Percentiles rank a stretch among this genome's conserved stretches.
phyloP scores from a whole-genome alignment of 2,888 invertebrate genomes.

The Oligia fasciuncula region DNA sequence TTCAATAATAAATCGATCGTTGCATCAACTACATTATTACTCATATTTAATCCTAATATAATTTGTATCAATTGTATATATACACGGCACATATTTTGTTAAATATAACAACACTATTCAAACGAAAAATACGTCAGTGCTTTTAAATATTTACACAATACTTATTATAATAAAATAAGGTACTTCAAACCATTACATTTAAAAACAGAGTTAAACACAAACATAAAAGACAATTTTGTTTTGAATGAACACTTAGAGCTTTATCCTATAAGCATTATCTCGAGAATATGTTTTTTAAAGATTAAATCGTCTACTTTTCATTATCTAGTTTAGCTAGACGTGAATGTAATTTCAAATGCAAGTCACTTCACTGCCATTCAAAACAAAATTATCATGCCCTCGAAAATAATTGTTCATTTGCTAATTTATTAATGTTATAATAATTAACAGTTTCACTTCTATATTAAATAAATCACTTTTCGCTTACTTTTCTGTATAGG shows the following conservation, averaged over 20 bases:
- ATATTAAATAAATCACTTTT: conserved; percentile 73
- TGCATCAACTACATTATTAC: conserved; percentile 69
- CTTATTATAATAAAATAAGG: conserved; percentile 82
- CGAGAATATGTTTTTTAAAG: conserved; percentile 31
- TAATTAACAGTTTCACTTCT: conserved; percentile 67
- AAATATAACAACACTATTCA: conserved; percentile 78
- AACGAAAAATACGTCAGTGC: conserved; percentile 81
- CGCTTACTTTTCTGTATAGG: conserved; percentile 66
- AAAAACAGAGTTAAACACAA: conserved; percentile 60
- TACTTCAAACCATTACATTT: conserved; percentile 77
- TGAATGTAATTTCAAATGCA: conserved; percentile 51
- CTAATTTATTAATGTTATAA: conserved; percentile 59
- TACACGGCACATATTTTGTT: conserved; percentile 88
- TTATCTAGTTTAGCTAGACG: conserved; percentile 59
- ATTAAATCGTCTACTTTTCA: conserved; percentile 55
- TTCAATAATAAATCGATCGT: conserved; percentile 72
- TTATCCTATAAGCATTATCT: conserved; percentile 38
- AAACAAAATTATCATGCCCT: conserved; percentile 63
- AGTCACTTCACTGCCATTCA: conserved; percentile 53
- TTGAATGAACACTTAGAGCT: conserved; percentile 56
- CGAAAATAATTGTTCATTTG: conserved; percentile 57
- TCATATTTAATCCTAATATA: conserved; percentile 69
- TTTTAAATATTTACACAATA: conserved; percentile 84
- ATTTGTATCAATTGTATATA: conserved; percentile 86
- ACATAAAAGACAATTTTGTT: conserved; percentile 64